Evolutionary conservation across 2,113 vertebrate species (phyloP).

Genomic region (Eudyptes chrysolophus): DNA sequence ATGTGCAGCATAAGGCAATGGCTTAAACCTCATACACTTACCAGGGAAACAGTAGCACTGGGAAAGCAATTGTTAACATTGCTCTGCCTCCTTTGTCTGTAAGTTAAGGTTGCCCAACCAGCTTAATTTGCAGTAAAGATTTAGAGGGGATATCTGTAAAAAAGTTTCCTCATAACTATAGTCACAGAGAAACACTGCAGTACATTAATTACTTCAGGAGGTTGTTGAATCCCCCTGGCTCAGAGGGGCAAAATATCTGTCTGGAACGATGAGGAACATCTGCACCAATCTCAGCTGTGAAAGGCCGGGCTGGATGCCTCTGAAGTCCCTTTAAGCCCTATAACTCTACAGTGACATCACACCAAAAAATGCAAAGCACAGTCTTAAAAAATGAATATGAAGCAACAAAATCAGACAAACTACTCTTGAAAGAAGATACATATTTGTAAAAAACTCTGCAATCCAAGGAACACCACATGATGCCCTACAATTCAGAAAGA

Average conservation of each 20-base stretch:
- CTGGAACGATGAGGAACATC: not conserved
- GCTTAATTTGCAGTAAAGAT: not conserved
- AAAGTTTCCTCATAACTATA: not conserved
- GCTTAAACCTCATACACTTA: not conserved
- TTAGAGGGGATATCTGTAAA: not conserved
- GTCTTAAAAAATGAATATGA: accelerated
- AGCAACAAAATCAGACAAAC: not conserved
- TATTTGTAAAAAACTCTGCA: not conserved
- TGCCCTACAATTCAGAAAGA: not conserved
- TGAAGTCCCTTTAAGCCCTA: not conserved
- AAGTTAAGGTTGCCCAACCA: not conserved
- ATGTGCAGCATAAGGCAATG: accelerated
- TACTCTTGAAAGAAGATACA: not conserved
- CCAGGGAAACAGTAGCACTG: not conserved
- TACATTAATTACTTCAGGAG: too few relatives aligned
- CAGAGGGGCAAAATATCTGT: not conserved
- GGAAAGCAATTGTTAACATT: not conserved
- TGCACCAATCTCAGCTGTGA: not conserved
- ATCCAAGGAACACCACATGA: not conserved
- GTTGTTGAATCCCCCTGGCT: not conserved
- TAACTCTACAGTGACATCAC: not conserved
- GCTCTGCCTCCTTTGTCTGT: not conserved
- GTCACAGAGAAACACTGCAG: not conserved
- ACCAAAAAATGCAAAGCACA: not conserved
- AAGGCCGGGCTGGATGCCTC: not conserved